Percentiles rank a stretch among this genome's conserved stretches.
Evolutionary conservation across 2,888 invertebrate species (phyloP).

Genomic region (Stenurella melanura): DNA sequence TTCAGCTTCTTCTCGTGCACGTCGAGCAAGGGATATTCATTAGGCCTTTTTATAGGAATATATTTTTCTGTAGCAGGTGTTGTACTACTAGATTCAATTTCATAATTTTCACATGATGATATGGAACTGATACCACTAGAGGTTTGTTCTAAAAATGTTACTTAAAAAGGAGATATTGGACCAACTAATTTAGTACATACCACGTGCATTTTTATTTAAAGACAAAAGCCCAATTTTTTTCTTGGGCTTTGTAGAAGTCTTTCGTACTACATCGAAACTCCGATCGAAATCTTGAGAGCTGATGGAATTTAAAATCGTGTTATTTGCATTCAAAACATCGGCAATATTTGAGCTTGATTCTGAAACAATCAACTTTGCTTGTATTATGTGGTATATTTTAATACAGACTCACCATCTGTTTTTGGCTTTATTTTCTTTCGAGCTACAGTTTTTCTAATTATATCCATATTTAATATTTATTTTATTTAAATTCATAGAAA

Average conservation of each 20-base stretch:
- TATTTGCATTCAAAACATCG: constrained; percentile 31
- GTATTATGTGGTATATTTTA: background rate
- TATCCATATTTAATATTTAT: background rate
- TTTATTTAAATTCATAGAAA: background rate
- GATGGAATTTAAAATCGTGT: constrained; percentile 33
- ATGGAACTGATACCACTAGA: constrained; percentile 39
- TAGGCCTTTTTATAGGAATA: constrained; percentile 15
- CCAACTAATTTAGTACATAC: constrained; percentile 18
- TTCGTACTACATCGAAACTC: background rate
- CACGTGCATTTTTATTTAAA: constrained; percentile 19
- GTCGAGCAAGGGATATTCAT: background rate
- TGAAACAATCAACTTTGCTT: background rate
- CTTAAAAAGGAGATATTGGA: background rate
- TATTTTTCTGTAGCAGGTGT: background rate
- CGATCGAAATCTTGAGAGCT: constrained; percentile 30
- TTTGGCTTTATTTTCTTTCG: background rate
- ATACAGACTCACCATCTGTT: background rate
- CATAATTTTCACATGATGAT: constrained; percentile 31
- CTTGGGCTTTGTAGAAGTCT: constrained; percentile 2
- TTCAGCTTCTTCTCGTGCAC: constrained; percentile 37
- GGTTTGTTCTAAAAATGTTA: constrained; percentile 11
- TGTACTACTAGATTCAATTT: background rate
- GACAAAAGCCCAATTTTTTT: background rate
- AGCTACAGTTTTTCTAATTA: background rate
- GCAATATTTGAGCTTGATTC: background rate